A percentile compares a stretch with the other conserved stretches of the same genome.
phyloP scores from a whole-genome alignment of 2,113 vertebrate species.

The Ptyas mucosa region DNA sequence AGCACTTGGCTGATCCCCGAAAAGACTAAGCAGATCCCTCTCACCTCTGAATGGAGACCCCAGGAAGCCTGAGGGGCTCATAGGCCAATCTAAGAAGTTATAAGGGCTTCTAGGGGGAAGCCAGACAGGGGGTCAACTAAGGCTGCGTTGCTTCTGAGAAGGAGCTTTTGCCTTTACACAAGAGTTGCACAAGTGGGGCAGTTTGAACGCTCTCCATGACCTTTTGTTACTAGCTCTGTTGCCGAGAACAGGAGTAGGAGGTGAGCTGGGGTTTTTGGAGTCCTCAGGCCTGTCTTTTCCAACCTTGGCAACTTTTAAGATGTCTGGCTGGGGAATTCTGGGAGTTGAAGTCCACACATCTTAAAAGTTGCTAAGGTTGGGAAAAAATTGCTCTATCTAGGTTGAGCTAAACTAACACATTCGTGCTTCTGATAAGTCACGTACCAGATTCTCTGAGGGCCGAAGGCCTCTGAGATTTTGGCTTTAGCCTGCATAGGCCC shows the following conservation, averaged over 20 bases:
- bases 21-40: not conserved
- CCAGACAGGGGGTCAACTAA: not conserved
- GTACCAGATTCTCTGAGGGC: constrained; percentile 63
- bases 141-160: not conserved
- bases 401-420: constrained; percentile 74
- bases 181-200: not conserved
- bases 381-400: not conserved
- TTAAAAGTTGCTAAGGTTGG: not conserved
- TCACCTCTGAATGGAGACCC: not conserved
- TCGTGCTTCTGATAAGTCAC: constrained; percentile 76
- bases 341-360: not conserved
- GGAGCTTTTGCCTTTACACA: not conserved
- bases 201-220: not conserved
- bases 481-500: constrained; percentile 78
- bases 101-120: not conserved
- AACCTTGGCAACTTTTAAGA: not conserved
- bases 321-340: not conserved
- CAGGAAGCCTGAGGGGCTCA: not conserved
- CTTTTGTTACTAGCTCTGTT: not conserved
- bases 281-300: not conserved
- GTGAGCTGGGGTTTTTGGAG: not conserved
- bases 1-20: not conserved
- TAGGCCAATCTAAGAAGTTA: not conserved
- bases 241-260: not conserved
- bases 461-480: constrained; percentile 66